phyloP scores from a whole-genome alignment of 2,113 vertebrate genomes.

The Cichladusa arquata region DNA sequence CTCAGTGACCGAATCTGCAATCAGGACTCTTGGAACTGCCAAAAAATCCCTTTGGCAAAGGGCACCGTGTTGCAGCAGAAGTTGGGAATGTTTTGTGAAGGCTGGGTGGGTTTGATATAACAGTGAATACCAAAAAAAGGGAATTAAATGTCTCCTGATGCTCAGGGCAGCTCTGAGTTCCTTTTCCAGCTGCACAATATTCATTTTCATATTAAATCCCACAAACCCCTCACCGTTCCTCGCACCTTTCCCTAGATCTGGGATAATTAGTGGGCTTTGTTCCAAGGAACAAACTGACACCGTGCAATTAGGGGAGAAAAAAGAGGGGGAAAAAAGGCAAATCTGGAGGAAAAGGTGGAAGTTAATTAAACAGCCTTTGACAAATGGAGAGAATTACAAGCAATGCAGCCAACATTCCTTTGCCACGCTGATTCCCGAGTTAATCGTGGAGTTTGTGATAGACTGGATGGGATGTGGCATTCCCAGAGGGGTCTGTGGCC shows the following conservation, averaged over 20 bases:
- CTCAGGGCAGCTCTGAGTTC: background rate
- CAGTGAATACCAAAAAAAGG: background rate
- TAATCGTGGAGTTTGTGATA: accelerated
- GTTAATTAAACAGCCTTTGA: constrained; percentile 11
- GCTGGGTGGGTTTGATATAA: background rate
- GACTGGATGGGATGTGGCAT: accelerated
- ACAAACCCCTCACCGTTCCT: background rate
- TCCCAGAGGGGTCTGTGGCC: accelerated
- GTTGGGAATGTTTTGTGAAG: background rate
- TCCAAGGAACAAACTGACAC: background rate
- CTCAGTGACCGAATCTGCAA: accelerated
- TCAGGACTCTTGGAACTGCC: background rate
- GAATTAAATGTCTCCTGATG: background rate
- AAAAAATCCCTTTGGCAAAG: background rate
- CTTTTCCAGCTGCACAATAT: background rate
- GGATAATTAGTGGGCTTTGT: background rate
- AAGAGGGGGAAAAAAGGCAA: background rate
- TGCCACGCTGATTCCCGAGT: background rate
- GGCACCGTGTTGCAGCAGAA: background rate
- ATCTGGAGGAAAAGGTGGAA: background rate
- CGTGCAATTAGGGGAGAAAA: background rate
- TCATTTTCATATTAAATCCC: constrained; percentile 28
- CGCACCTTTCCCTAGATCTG: background rate
- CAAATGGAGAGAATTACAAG: background rate
- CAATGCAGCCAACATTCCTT: background rate